Conservation (phyloP, 2,888 invertebrate genomes). For the Caenorhabditis sp. region DNA sequence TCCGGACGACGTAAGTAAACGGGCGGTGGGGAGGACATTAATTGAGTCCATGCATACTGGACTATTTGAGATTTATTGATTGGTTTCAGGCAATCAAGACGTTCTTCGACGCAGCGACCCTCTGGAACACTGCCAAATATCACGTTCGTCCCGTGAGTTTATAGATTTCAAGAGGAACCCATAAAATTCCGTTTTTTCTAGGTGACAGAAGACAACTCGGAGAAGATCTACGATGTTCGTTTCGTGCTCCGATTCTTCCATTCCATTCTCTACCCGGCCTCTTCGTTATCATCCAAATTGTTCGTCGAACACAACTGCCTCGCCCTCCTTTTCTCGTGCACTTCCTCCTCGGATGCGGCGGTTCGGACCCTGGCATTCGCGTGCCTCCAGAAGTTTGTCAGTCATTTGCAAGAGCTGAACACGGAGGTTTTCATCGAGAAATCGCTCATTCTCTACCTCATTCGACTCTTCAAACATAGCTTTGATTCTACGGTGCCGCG, state of each 20-base stretch:
- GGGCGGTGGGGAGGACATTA: too few relatives aligned
- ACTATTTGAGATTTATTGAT: not conserved
- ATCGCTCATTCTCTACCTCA: slow-evolving; percentile 60
- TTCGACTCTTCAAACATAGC: slow-evolving; percentile 70
- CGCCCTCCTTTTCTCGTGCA: slow-evolving; percentile 67
- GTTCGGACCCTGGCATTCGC: slow-evolving; percentile 65
- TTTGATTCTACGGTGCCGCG: slow-evolving; percentile 58
- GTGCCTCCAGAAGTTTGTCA: slow-evolving; percentile 64
- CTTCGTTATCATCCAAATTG: slow-evolving; percentile 62
- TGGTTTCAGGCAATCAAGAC: slow-evolving; percentile 45
- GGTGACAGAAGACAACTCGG: slow-evolving; percentile 35
- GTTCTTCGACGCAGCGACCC: slow-evolving; percentile 33
- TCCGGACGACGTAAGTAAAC: slow-evolving; percentile 59
- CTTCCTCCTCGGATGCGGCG: slow-evolving; percentile 55
- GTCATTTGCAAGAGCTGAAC: slow-evolving; percentile 63
- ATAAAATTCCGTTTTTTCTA: not conserved
- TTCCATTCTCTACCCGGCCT: slow-evolving; percentile 61
- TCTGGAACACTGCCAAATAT: slow-evolving; percentile 59
- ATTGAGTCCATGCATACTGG: too few relatives aligned
- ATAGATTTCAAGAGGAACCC: not conserved
- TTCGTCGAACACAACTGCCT: slow-evolving; percentile 69
- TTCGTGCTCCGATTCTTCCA: slow-evolving; percentile 66
- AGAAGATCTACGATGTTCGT: slow-evolving; percentile 55
- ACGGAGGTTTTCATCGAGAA: slow-evolving; percentile 69
- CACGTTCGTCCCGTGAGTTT: slow-evolving; percentile 40